Evolutionary conservation across 2,113 vertebrate species (phyloP), one percentile per base, ranked within the genome.

Genomic region (Orientallactaga bullata): DNA sequence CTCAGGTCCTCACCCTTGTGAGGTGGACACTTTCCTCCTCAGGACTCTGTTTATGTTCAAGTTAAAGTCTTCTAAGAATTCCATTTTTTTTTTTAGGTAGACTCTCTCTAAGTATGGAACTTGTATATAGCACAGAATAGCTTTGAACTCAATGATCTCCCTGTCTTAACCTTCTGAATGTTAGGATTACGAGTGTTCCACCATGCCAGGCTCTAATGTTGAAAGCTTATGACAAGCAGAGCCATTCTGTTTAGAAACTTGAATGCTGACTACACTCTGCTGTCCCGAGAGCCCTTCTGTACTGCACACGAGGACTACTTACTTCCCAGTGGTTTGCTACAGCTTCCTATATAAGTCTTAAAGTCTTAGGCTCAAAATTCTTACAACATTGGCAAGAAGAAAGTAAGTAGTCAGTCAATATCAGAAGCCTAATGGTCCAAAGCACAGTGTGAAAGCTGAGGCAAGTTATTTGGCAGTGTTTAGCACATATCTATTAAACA

Each of bases 51-150:
- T 61, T 26, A 32, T 74, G 28, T 39, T 78, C 58, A 73, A 90
- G 63, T 21, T 73, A 30, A 89, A 55, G 69, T 94, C 76, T 72
- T 32, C 60, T 69, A 42, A 91, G 69, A 92, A 85, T 11, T 26
- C 15, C 20, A 51, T 23, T 79, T 61, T 4, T 61, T 4, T 84
- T n/a, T 24, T 55, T 85, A 58, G 42, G 21, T 47, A 12, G 42
- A 30, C 12, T 58, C 32, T 35, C 66, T 16, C 55, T 55, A 55
- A 55, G 55, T 55, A 55, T 55, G 55, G 55, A 55, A 55, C 55
- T 55, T 55, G 55, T 55, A 7, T n/a, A 51, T 10, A 26, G 83
- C 18, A 20, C n/a, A 58, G 9, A 71, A 15, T 26, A 23, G 11
- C 24, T 11, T 71, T 42, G 20, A 58, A 35, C 32, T 58, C 63